phyloP scores from a whole-genome alignment of 1,140 invertebrate species.

The Platyscapa corneri region DNA sequence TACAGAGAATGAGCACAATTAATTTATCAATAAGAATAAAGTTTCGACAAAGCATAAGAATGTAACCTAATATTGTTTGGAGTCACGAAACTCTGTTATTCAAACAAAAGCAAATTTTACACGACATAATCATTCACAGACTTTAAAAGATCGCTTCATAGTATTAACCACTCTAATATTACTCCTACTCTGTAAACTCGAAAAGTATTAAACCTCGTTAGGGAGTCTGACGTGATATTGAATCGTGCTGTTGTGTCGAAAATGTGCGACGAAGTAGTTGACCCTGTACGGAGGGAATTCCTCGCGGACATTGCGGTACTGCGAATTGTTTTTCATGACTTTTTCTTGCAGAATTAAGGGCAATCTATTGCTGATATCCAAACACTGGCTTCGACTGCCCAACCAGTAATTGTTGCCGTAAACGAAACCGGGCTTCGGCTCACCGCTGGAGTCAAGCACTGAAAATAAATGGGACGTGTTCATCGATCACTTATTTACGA shows the following conservation, averaged over 20 bases:
- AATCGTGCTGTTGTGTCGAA: conserved; percentile 70
- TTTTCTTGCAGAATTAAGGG: conserved; percentile 57
- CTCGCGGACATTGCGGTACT: conserved; percentile 57
- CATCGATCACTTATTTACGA: too few relatives aligned
- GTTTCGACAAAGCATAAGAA: too few relatives aligned
- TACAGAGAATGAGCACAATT: not conserved
- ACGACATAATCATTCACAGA: too few relatives aligned
- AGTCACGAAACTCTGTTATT: too few relatives aligned
- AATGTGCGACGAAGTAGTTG: conserved; percentile 66
- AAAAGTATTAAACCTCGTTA: conserved; percentile 62
- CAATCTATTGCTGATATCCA: conserved; percentile 58
- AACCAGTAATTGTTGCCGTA: conserved; percentile 75
- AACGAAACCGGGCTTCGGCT: conserved; percentile 68
- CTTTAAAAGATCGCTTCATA: too few relatives aligned
- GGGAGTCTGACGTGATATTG: conserved; percentile 67
- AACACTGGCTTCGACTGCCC: conserved; percentile 69
- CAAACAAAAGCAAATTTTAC: not conserved
- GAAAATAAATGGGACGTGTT: conserved; percentile 17
- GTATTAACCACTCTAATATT: too few relatives aligned
- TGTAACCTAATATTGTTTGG: too few relatives aligned
- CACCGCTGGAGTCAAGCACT: conserved; percentile 75
- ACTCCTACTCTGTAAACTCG: not conserved
- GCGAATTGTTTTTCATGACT: conserved; percentile 59
- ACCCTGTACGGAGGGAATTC: conserved; percentile 71
- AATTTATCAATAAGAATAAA: not conserved